phyloP scores from a whole-genome alignment of 2,797 vertebrate genomes.

The Neopelma chrysocephalum region DNA sequence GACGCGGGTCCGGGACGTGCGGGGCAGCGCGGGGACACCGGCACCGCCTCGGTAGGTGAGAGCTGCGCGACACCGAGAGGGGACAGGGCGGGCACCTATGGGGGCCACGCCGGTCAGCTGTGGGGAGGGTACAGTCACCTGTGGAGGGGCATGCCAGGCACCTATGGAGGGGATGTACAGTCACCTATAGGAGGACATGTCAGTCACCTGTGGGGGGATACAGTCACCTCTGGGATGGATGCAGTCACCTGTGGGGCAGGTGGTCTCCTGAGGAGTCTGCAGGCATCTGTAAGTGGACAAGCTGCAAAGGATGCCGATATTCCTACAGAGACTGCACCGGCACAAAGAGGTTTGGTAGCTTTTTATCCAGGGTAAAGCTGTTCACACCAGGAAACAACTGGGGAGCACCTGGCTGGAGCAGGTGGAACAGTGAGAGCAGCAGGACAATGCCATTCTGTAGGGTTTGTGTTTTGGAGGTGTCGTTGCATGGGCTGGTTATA shows the following conservation, averaged over 20 bases:
- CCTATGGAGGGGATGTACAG: not conserved
- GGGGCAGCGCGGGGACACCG: not conserved
- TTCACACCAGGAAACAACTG: not conserved
- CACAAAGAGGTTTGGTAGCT: fast-evolving
- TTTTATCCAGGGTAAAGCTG: no score
- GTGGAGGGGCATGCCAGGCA: not conserved
- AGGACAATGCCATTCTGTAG: not conserved
- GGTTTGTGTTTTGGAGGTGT: not conserved
- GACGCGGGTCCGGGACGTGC: not conserved
- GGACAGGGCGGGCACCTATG: not conserved
- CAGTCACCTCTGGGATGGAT: not conserved
- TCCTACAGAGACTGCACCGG: not conserved
- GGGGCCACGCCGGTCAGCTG: not conserved
- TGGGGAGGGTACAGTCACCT: not conserved
- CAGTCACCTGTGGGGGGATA: no score
- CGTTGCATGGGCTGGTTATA: not conserved
- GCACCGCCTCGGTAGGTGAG: not conserved
- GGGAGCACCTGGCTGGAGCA: not conserved
- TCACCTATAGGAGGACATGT: no score
- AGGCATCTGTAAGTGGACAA: fast-evolving
- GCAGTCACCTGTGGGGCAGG: fast-evolving
- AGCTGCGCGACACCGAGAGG: not conserved
- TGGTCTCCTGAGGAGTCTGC: not conserved
- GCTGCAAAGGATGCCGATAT: fast-evolving
- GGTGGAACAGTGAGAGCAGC: not conserved